Conservation (phyloP, 2,888 invertebrate genomes). For the Pogonocherus hispidulus region DNA sequence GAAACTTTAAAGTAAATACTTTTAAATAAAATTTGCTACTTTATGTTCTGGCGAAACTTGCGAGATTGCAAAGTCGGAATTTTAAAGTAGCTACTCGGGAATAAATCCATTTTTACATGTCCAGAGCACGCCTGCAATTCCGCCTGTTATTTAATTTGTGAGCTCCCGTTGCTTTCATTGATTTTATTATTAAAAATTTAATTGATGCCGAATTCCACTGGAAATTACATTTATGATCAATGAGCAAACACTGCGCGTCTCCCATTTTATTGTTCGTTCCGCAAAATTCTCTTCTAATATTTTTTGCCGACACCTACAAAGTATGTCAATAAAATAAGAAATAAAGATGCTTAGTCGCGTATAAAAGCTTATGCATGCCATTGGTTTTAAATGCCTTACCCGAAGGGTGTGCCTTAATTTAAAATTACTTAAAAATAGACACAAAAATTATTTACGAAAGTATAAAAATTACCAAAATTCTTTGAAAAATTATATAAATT, state of each 20-base stretch:
- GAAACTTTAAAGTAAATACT: neutral
- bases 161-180: slow-evolving; percentile 32
- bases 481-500: no score
- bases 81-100: slow-evolving; percentile 17
- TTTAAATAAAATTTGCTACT: neutral
- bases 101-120: slow-evolving; percentile 33
- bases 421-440: no score
- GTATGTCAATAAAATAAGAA: neutral
- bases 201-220: slow-evolving; percentile 40
- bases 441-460: no score
- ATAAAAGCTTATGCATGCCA: no score
- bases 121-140: slow-evolving; percentile 27
- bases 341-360: no score
- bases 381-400: no score
- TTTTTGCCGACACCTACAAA: neutral
- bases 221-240: slow-evolving; percentile 26
- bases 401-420: no score
- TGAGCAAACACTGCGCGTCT: slow-evolving; percentile 1
- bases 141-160: slow-evolving; percentile 40
- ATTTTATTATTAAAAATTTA: slow-evolving; percentile 43
- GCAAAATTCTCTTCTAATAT: neutral
- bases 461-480: no score
- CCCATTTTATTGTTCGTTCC: neutral
- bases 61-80: slow-evolving; percentile 16
- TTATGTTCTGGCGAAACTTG: slow-evolving; percentile 9